Percentiles rank a stretch among this genome's conserved stretches.
Evolutionary conservation across 2,888 invertebrate genomes (phyloP).

Genomic region (Drosophila austrosaltans): DNA sequence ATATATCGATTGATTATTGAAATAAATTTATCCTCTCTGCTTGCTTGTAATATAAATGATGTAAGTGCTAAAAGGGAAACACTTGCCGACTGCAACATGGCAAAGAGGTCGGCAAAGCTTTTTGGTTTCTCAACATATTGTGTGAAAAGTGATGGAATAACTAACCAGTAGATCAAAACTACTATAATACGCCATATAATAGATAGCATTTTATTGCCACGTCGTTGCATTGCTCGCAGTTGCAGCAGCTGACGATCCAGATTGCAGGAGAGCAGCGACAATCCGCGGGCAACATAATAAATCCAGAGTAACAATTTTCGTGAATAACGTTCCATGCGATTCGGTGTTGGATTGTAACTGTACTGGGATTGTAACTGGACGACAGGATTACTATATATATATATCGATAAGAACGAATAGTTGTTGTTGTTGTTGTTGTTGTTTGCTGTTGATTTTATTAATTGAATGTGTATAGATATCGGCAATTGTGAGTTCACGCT

Average conservation of each 20-base stretch:
- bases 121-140: constrained; percentile 2
- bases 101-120: constrained; percentile 58
- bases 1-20: constrained; percentile 66
- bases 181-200: constrained; percentile 56
- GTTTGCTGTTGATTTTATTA: constrained; percentile 70
- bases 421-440: constrained; percentile 24
- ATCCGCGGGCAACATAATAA: constrained; percentile 56
- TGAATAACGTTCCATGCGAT: constrained; percentile 49
- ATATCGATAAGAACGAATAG: constrained; percentile 38
- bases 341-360: constrained; percentile 24
- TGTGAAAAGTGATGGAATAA: constrained; percentile 51
- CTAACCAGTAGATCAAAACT: constrained; percentile 49
- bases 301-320: constrained; percentile 51
- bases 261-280: constrained; percentile 60
- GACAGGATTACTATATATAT: constrained; percentile 35
- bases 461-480: constrained; percentile 73
- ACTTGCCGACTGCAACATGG: constrained; percentile 56
- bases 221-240: constrained; percentile 39
- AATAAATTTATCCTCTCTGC: constrained; percentile 45
- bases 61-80: constrained; percentile 63
- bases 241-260: constrained; percentile 45
- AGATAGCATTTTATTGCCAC: constrained; percentile 42
- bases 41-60: constrained; percentile 63
- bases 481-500: constrained; percentile 76
- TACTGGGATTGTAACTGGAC: constrained; percentile 47